Percentiles rank a stretch among this genome's conserved stretches.
Conservation (phyloP, 2,113 vertebrate genomes). For the Melanerpes formicivorus region DNA sequence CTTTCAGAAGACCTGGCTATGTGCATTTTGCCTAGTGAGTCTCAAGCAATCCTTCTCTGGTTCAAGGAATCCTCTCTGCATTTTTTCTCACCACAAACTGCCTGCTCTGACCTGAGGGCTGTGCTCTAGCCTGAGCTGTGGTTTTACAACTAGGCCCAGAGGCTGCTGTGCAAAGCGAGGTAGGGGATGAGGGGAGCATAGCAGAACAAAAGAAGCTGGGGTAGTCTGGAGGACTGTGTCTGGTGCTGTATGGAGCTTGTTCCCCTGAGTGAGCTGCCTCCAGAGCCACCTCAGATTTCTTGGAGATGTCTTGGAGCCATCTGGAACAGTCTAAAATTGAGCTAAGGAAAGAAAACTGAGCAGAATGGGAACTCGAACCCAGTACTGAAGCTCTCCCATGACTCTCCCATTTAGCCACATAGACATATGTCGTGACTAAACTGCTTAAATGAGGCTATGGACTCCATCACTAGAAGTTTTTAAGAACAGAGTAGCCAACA, state of each 20-base stretch:
- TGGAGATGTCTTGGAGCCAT: not conserved
- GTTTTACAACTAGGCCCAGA: not conserved
- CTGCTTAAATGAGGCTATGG: not conserved
- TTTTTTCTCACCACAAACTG: not conserved
- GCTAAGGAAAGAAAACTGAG: not conserved
- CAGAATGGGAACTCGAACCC: fast-evolving
- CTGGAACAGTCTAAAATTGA: not conserved
- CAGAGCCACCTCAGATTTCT: not conserved
- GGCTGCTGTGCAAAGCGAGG: not conserved
- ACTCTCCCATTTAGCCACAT: not conserved
- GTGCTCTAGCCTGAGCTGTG: not conserved
- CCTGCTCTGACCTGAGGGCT: not conserved
- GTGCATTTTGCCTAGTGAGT: not conserved
- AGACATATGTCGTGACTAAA: not conserved
- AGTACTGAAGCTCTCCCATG: not conserved
- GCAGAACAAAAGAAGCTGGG: not conserved
- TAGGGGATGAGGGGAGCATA: not conserved
- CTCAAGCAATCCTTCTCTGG: not conserved
- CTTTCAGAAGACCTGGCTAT: not conserved
- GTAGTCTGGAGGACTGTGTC: not conserved
- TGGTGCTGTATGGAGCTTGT: not conserved
- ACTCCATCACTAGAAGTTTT: not conserved
- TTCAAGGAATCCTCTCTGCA: not conserved
- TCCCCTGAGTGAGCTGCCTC: not conserved
- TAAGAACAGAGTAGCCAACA: not conserved